Evolutionary conservation across 2,113 vertebrate genomes (phyloP).

Genomic region (Origma solitaria): DNA sequence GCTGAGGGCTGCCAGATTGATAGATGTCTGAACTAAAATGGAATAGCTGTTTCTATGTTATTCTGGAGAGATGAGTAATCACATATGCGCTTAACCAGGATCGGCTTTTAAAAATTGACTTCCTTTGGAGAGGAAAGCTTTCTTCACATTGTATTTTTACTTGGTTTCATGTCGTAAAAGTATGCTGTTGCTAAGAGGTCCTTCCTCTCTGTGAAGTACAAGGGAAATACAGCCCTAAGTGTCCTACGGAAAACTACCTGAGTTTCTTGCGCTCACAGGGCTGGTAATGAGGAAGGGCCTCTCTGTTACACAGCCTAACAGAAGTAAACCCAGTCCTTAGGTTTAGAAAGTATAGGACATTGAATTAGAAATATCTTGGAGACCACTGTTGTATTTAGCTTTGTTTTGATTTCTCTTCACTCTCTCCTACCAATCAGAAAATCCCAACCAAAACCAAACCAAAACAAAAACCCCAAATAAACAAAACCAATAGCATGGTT

Average conservation of each 20-base stretch:
- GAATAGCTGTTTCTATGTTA: background rate
- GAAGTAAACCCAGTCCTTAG: background rate
- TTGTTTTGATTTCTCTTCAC: background rate
- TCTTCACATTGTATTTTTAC: background rate
- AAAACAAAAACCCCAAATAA: background rate
- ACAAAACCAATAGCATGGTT: rapidly evolving
- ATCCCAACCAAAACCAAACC: background rate
- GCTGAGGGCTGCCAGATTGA: background rate
- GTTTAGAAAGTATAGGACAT: background rate
- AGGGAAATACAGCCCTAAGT: background rate
- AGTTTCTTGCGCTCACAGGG: background rate
- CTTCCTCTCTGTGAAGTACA: background rate
- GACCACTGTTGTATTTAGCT: background rate
- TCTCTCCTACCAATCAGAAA: background rate
- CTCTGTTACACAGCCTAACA: background rate
- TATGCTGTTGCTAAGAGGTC: rapidly evolving
- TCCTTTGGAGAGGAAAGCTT: background rate
- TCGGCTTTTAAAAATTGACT: background rate
- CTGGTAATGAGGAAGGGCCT: rapidly evolving
- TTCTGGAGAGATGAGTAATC: background rate
- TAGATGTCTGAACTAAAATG: background rate
- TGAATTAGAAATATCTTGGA: background rate
- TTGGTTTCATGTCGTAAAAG: background rate
- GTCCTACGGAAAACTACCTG: background rate
- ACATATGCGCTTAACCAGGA: background rate